These are phyloP conservation scores for Poeciliopsis prolifica DNA, from an alignment of 2,113 vertebrate genomes.

Conservation along the genomic window DNA sequence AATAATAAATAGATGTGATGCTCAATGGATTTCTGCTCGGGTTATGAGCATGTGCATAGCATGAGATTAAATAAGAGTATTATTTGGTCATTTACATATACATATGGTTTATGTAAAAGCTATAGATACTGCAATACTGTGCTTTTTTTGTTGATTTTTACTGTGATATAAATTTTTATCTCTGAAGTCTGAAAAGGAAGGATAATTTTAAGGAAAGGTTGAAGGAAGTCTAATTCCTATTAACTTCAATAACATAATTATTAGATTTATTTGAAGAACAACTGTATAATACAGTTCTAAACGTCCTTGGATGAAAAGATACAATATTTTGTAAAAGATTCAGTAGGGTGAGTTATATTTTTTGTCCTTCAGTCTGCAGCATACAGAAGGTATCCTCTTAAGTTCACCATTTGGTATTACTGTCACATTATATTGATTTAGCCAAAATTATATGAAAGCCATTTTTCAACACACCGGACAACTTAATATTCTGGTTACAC, in stretches of 20 bases:
- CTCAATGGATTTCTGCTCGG: slow-evolving; percentile 58
- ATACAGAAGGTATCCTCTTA: slow-evolving; percentile 9
- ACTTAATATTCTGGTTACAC: slow-evolving; percentile 38
- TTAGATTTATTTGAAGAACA: slow-evolving; percentile 55
- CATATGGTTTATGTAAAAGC: no score
- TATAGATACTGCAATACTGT: slow-evolving; percentile 39
- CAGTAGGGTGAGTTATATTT: slow-evolving; percentile 23
- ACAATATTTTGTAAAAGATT: slow-evolving; percentile 9
- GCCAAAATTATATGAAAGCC: slow-evolving; percentile 30
- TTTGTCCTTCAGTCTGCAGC: slow-evolving; percentile 14
- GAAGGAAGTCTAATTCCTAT: slow-evolving; percentile 64
- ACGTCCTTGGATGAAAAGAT: slow-evolving; percentile 51
- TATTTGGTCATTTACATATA: no score
- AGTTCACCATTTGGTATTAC: slow-evolving; percentile 30
- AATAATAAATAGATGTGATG: slow-evolving; percentile 57
- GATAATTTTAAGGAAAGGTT: slow-evolving; percentile 33
- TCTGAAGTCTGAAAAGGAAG: slow-evolving; percentile 53
- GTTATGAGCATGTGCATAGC: slow-evolving; percentile 20
- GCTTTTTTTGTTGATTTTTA: slow-evolving; percentile 43
- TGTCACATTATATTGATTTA: slow-evolving; percentile 29
- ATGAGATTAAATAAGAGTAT: no score
- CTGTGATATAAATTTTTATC: slow-evolving; percentile 38
- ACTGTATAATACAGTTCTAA: slow-evolving; percentile 44
- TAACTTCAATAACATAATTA: slow-evolving; percentile 54
- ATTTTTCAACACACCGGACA: slow-evolving; percentile 29